A percentile compares a stretch with the other conserved stretches of the same genome.
phyloP scores from a whole-genome alignment of 2,113 vertebrate genomes.

The Daubentonia madagascariensis region DNA sequence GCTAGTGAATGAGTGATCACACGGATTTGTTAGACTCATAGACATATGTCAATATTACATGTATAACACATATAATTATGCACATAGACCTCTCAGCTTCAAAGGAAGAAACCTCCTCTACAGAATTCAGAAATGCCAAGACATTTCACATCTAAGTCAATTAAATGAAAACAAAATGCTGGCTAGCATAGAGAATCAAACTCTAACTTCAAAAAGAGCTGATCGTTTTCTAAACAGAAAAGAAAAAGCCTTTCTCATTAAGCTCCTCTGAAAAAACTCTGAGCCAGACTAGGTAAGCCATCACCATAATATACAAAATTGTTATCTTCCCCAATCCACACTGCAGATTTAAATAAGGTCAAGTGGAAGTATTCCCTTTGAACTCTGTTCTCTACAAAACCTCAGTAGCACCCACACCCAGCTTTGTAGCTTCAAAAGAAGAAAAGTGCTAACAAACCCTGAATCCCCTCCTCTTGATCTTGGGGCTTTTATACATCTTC shows the following conservation, averaged over 20 bases:
- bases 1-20: neutral
- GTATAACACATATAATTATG: neutral
- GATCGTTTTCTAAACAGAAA: slow-evolving; percentile 42
- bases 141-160: slow-evolving; percentile 44
- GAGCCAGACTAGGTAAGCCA: neutral
- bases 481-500: neutral
- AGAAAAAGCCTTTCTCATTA: slow-evolving; percentile 9
- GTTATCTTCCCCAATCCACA: neutral
- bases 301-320: neutral
- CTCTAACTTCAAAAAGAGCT: slow-evolving; percentile 39
- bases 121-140: slow-evolving; percentile 36
- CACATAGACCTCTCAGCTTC: neutral
- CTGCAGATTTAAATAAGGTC: neutral
- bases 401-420: neutral
- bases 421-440: neutral
- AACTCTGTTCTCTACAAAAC: neutral
- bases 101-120: slow-evolving; percentile 28
- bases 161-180: slow-evolving; percentile 48
- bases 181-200: slow-evolving; percentile 24
- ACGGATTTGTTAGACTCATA: neutral
- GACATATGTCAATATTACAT: too few species aligned
- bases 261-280: neutral
- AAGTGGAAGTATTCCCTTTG: neutral
- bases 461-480: neutral
- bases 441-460: neutral